These are phyloP conservation scores for Ptychadena robeensis DNA, from an alignment of 2,797 vertebrate genomes.

Conservation along the genomic window DNA sequence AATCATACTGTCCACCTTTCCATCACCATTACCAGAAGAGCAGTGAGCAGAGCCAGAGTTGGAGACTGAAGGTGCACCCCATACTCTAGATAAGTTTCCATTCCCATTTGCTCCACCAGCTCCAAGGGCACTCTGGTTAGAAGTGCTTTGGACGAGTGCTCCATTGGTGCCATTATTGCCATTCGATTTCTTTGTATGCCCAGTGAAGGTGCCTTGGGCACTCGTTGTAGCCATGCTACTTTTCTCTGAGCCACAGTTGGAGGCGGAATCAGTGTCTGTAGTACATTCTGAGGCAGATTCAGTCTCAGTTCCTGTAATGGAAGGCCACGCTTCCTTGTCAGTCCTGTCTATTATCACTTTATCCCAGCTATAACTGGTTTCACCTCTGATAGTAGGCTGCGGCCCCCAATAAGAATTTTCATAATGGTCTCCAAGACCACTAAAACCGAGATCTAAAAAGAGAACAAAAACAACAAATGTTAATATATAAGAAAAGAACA, in stretches of 20 bases:
- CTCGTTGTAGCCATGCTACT: constrained; percentile 92
- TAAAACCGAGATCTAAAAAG: constrained; percentile 85
- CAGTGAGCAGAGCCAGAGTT: constrained; percentile 79
- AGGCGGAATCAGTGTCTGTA: constrained; percentile 85
- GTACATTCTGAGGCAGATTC: constrained; percentile 89
- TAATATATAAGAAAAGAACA: too few relatives aligned
- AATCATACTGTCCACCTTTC: constrained; percentile 86
- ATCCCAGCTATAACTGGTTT: constrained; percentile 87
- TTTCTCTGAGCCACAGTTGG: constrained; percentile 83
- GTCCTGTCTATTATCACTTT: constrained; percentile 88
- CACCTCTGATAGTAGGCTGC: constrained; percentile 80
- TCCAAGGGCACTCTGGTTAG: constrained; percentile 79
- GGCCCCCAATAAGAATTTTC: constrained; percentile 88
- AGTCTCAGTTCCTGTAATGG: constrained; percentile 82
- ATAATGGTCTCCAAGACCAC: constrained; percentile 89
- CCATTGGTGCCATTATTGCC: constrained; percentile 82
- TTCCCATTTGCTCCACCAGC: constrained; percentile 72
- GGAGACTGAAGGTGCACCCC: constrained; percentile 84
- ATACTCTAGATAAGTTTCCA: constrained; percentile 84
- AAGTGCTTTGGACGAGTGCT: constrained; percentile 80
- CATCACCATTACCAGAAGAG: constrained; percentile 78
- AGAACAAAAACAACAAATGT: constrained; percentile 61
- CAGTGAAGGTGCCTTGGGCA: constrained; percentile 85
- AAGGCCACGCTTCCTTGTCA: constrained; percentile 89
- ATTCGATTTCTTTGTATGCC: constrained; percentile 89